Conservation (phyloP, 2,113 vertebrate genomes). For the Apeltes quadracus region DNA sequence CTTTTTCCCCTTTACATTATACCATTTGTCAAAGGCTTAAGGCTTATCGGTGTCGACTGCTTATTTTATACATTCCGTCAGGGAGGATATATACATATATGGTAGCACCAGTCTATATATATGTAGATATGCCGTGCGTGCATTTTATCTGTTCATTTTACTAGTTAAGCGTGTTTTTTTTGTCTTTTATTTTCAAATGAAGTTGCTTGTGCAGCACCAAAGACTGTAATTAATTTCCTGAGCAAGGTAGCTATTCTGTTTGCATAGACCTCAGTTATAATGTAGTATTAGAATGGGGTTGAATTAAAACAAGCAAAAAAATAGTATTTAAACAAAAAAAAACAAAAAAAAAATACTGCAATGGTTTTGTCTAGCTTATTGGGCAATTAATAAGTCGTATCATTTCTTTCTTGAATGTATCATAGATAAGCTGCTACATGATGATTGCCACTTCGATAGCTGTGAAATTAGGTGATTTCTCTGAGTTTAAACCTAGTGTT, state of each 20-base stretch:
- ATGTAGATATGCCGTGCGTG: conserved; percentile 83
- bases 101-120: conserved; percentile 47
- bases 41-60: conserved; percentile 91
- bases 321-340: conserved; percentile 83
- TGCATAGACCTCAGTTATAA: conserved; percentile 96
- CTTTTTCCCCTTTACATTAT: conserved; percentile 87
- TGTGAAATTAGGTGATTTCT: conserved; percentile 99
- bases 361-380: conserved; percentile 96
- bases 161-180: conserved; percentile 84
- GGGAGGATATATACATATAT: conserved; percentile 88
- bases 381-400: conserved; percentile 98
- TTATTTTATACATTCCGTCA: conserved; percentile 99
- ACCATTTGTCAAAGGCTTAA: conserved; percentile 91
- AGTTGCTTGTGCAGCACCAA: conserved; percentile 99
- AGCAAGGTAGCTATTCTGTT: conserved; percentile 98
- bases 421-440: conserved; percentile 99
- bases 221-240: conserved; percentile 99
- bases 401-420: conserved; percentile 99
- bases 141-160: conserved; percentile 68
- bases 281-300: conserved; percentile 91
- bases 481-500: conserved; percentile 94
- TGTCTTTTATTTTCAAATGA: conserved; percentile 85
- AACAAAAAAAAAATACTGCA: conserved; percentile 66
- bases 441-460: conserved; percentile 99
- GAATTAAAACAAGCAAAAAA: conserved; percentile 78